A percentile compares a stretch with the other conserved stretches of the same genome.
Evolutionary conservation across 2,888 invertebrate species (phyloP).

Genomic region (Andrena dorsata): DNA sequence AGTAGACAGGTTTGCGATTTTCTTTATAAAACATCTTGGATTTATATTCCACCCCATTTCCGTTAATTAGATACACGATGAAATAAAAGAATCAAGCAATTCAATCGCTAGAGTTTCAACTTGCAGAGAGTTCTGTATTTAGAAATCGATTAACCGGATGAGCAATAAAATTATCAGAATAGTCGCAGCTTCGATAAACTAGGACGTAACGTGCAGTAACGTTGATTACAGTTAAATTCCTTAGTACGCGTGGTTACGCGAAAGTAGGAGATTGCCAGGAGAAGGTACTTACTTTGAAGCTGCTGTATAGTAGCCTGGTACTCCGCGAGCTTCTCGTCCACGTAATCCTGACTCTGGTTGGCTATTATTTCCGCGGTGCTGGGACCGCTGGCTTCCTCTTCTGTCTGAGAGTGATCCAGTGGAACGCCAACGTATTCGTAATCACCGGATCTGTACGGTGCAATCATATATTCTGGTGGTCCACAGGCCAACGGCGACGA

Average conservation of each 20-base stretch:
- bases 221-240: too few relatives aligned
- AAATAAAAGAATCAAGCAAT: not conserved
- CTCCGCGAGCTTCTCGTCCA: constrained; percentile 96
- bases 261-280: not conserved
- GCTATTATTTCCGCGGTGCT: constrained; percentile 97
- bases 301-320: constrained; percentile 96
- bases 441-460: constrained; percentile 86
- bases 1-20: too few relatives aligned
- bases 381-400: constrained; percentile 92
- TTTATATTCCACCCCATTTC: too few relatives aligned
- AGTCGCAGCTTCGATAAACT: too few relatives aligned
- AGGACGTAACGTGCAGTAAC: too few relatives aligned
- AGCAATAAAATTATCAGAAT: too few relatives aligned
- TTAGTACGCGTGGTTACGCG: not conserved
- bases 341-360: constrained; percentile 96
- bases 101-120: not conserved
- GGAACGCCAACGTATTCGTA: constrained; percentile 92
- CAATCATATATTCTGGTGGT: constrained; percentile 83
- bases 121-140: not conserved
- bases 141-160: too few relatives aligned
- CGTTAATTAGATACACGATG: too few relatives aligned
- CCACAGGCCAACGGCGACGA: constrained; percentile 80
- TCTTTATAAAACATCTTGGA: too few relatives aligned
- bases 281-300: constrained; percentile 87
- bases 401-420: constrained; percentile 90